phyloP scores from a whole-genome alignment of 1,140 invertebrate species.

The Tenebrio molitor region DNA sequence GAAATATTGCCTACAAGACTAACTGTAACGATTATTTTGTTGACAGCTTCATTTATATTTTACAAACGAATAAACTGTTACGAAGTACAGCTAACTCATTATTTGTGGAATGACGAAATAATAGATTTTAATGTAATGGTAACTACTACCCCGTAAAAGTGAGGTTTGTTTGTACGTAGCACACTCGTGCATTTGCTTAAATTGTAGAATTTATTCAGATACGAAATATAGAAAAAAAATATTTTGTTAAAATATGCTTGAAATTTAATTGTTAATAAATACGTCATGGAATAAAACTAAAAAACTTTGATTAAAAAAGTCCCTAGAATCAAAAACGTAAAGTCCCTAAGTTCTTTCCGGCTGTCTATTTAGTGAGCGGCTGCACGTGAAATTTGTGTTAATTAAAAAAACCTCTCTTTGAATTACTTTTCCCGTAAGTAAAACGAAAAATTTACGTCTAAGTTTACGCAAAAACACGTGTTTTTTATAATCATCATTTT shows the following conservation, averaged over 20 bases:
- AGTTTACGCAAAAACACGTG: background rate
- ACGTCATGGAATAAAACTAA: constrained; percentile 27
- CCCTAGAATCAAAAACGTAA: background rate
- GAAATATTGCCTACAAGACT: background rate
- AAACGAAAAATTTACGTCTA: background rate
- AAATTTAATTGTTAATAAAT: constrained; percentile 1
- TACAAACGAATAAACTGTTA: constrained; percentile 33
- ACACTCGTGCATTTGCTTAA: no score
- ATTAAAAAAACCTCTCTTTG: constrained; percentile 8
- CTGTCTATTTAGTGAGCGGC: constrained; percentile 29
- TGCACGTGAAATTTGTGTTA: constrained; percentile 34
- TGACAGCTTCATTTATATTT: constrained; percentile 26
- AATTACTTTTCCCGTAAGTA: constrained; percentile 12
- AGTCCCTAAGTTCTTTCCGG: constrained; percentile 21
- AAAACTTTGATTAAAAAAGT: background rate
- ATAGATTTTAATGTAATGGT: no score
- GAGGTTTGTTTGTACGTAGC: no score
- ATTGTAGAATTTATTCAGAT: no score
- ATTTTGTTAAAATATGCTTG: no score
- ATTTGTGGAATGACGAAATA: background rate
- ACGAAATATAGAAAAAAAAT: no score
- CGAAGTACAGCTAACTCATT: background rate
- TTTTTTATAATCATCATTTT: background rate
- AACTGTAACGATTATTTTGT: constrained; percentile 16
- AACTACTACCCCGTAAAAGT: no score